Evolutionary conservation across 1,140 invertebrate genomes (phyloP).

Genomic region (Ostrea edulis): DNA sequence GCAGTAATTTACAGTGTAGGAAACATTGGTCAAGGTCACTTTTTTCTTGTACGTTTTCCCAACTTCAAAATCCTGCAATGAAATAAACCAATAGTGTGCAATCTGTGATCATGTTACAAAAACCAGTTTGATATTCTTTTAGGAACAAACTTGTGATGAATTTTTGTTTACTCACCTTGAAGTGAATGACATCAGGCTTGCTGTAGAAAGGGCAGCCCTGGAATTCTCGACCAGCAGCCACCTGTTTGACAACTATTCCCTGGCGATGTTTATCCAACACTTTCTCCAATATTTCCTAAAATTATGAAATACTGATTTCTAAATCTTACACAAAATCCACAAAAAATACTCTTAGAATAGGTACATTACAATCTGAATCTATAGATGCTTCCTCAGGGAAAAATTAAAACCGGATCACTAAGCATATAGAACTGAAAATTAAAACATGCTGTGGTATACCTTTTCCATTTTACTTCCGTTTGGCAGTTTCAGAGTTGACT

Average conservation of each 20-base stretch:
- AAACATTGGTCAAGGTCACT: constrained; percentile 78
- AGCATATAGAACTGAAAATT: background rate
- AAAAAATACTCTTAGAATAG: too few species aligned
- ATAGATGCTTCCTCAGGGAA: too few species aligned
- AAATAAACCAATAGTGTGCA: background rate
- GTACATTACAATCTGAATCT: background rate
- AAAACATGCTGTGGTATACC: constrained; percentile 58
- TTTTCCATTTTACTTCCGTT: constrained; percentile 78
- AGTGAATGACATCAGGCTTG: constrained; percentile 78
- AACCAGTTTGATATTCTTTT: background rate
- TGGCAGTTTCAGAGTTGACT: constrained; percentile 63
- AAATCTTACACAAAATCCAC: background rate
- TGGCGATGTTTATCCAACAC: constrained; percentile 75
- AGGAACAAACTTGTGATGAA: background rate
- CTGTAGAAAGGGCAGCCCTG: constrained; percentile 78
- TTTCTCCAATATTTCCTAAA: constrained; percentile 75
- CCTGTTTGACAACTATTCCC: constrained; percentile 76
- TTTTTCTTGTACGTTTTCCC: constrained; percentile 78
- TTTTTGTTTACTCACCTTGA: constrained; percentile 73
- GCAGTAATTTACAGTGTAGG: constrained; percentile 78
- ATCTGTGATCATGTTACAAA: background rate
- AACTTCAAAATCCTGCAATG: constrained; percentile 78
- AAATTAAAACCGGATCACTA: background rate
- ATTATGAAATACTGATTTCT: background rate
- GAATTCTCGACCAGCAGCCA: constrained; percentile 77